These are phyloP conservation scores for Stenodera caucasica DNA, from an alignment of 2,888 invertebrate species.

Conservation along the genomic window DNA sequence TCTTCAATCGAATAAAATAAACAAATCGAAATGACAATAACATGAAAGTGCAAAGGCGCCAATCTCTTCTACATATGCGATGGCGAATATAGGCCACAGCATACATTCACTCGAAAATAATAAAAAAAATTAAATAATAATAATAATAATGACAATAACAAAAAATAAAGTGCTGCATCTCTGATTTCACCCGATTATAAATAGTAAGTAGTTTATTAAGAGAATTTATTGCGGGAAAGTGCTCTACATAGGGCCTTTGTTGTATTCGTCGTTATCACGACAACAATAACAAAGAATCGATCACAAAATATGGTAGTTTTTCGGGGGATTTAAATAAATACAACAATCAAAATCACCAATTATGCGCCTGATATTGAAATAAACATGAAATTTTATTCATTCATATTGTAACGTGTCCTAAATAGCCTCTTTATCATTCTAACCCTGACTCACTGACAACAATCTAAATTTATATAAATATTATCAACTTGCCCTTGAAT, in stretches of 20 bases:
- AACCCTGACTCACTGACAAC: slow-evolving; percentile 29
- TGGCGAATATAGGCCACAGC: slow-evolving; percentile 48
- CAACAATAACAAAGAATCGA: not conserved
- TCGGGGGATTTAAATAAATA: not conserved
- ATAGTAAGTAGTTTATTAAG: slow-evolving; percentile 43
- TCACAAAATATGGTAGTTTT: not conserved
- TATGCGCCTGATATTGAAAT: too few species aligned
- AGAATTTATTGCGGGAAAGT: slow-evolving; percentile 46
- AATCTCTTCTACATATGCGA: slow-evolving; percentile 36
- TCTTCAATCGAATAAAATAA: not conserved
- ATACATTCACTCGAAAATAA: slow-evolving; percentile 44
- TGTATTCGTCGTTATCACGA: not conserved
- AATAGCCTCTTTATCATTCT: slow-evolving; percentile 25
- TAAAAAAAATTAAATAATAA: not conserved
- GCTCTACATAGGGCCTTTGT: slow-evolving; percentile 35
- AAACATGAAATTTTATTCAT: not conserved
- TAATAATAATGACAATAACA: not conserved
- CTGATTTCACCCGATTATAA: slow-evolving; percentile 48
- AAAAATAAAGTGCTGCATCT: slow-evolving; percentile 34
- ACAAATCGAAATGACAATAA: slow-evolving; percentile 12
- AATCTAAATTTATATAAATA: slow-evolving; percentile 19
- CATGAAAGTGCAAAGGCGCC: slow-evolving; percentile 39
- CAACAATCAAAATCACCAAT: not conserved
- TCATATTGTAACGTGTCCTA: slow-evolving; percentile 16
- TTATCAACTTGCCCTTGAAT: slow-evolving; percentile 16